Evolutionary conservation across 23 tunicate genomes (phyloP), one percentile per base, ranked within the genome.

Genomic region (Trididemnum miniatum): DNA sequence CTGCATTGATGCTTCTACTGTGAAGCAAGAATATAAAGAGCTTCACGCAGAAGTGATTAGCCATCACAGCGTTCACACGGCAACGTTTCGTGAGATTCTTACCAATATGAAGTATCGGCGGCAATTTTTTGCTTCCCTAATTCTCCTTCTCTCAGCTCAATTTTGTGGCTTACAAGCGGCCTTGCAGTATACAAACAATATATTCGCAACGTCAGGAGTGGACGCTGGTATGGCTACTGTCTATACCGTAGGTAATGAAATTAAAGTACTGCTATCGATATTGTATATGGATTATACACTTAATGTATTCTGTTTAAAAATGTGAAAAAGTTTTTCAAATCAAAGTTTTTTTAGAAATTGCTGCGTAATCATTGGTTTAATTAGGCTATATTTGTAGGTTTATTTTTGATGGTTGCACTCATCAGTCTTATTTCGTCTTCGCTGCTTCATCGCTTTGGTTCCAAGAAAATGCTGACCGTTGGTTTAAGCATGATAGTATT

Each of bases 181-280:
- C 26, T 1, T 44, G 35, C 72, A 65, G 22, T 85, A 85, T 59
- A 52, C 89, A 25, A 60, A 85, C 35, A 63, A 1, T 22, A 85
- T 85, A 1, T 85, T 85, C 36, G 35, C 23, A 20, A 25, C 2
- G 0, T 78, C 89, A 15, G 83, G 89, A 23, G 52, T 85, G 3
- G 77, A 30, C 20, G 34, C 59, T 22, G 54, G 78, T 0, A 20
- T 35, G 22, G 64, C 84, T 1, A 54, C 84, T 62, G 78, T 31
- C 34, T 67, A 29, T 31, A 78, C 84, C 4, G 78, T 85, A 20
- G 89, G 92, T 87, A 64, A 65, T 78, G 66, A 27, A 22, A 65
- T n/a, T n/a, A n/a, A n/a, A n/a, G n/a, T n/a, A n/a, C n/a, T n/a
- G n/a, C n/a, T n/a, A n/a, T n/a, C n/a, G n/a, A n/a, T n/a, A n/a